Evolutionary conservation across 2,797 vertebrate genomes (phyloP).

Genomic region (Acanthurus leucopareius): DNA sequence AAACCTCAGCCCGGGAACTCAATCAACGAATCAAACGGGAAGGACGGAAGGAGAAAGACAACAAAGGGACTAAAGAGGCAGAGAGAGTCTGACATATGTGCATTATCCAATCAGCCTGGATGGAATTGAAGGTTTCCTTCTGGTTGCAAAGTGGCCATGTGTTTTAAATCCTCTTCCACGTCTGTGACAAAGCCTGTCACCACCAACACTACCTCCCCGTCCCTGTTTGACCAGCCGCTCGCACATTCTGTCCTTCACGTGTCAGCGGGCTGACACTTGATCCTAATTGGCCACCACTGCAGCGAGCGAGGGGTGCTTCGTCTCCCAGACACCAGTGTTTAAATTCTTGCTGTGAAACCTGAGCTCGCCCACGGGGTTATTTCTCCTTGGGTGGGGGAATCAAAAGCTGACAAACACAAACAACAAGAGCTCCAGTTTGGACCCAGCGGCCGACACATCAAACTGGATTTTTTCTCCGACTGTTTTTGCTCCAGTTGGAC

Average conservation of each 20-base stretch:
- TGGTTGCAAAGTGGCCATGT: slow-evolving; percentile 67
- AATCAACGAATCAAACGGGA: slow-evolving; percentile 14
- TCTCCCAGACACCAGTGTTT: slow-evolving; percentile 66
- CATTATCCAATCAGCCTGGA: slow-evolving; percentile 25
- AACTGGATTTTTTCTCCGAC: slow-evolving; percentile 29
- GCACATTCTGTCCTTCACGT: slow-evolving; percentile 81
- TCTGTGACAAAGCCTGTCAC: slow-evolving; percentile 76
- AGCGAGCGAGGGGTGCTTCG: slow-evolving; percentile 35
- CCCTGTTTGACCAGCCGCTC: slow-evolving; percentile 67
- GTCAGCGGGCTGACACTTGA: slow-evolving; percentile 83
- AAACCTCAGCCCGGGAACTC: not conserved
- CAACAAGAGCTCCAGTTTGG: slow-evolving; percentile 63
- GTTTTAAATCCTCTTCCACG: slow-evolving; percentile 70
- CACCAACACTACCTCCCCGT: slow-evolving; percentile 62
- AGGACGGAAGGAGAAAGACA: not conserved
- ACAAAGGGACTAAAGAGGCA: not conserved
- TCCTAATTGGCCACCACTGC: slow-evolving; percentile 82
- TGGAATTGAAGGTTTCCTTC: slow-evolving; percentile 63
- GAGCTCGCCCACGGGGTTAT: slow-evolving; percentile 59
- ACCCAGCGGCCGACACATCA: slow-evolving; percentile 57
- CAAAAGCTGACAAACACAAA: slow-evolving; percentile 71
- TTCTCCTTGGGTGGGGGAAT: slow-evolving; percentile 76
- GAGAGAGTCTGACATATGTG: slow-evolving; percentile 1
- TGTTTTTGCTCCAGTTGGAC: slow-evolving; percentile 28
- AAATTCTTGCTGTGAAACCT: slow-evolving; percentile 75